Evolutionary conservation across 2,888 invertebrate genomes (phyloP), one percentile per base, ranked within the genome.

Genomic region (Erebia ligea): DNA sequence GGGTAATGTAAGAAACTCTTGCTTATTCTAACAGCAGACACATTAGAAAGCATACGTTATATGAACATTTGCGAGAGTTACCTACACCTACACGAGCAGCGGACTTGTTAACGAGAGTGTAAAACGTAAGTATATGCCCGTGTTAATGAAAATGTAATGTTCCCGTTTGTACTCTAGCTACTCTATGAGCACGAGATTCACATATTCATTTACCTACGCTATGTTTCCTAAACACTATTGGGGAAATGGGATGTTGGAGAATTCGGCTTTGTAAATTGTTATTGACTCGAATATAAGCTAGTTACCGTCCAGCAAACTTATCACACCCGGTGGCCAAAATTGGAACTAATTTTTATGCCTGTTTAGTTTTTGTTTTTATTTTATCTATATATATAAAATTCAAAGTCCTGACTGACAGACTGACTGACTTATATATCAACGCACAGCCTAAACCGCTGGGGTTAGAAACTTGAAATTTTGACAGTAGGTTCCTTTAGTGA

Each of bases 111-210:
- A 69, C 67, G 63, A 68, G 54, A 62, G 69, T 54, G 65, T 65
- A 52, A 52, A 69, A 65, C 42, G 69, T 59, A 63, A 67, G 72
- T 70, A 70, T 70, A 70, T 54, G 59, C 56, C 45, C 64, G 42
- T 68, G 61, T 70, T 70, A 73, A 70, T 68, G 68, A 65, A 68
- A 61, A 64, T 65, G 70, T 73, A 68, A 70, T 70, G 63, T 45
- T 70, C 63, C 63, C 64, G 52, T 40, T n/a, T 40, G 64, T 34
- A 64, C 34, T 54, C 40, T 40, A 64, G 17, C 64, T 64, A 63
- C 40, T 19, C 17, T 54, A 11, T 17, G 17, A 50, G 40, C 52
- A 61, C 17, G 52, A 40, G 64, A 13, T 54, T 34, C 64, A 64
- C 40, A 63, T 63, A 63, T 25, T 50, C 25, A 50, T 63, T 50